Evolutionary conservation across 2,113 vertebrate species (phyloP).

Genomic region (Myiozetetes cayanensis): DNA sequence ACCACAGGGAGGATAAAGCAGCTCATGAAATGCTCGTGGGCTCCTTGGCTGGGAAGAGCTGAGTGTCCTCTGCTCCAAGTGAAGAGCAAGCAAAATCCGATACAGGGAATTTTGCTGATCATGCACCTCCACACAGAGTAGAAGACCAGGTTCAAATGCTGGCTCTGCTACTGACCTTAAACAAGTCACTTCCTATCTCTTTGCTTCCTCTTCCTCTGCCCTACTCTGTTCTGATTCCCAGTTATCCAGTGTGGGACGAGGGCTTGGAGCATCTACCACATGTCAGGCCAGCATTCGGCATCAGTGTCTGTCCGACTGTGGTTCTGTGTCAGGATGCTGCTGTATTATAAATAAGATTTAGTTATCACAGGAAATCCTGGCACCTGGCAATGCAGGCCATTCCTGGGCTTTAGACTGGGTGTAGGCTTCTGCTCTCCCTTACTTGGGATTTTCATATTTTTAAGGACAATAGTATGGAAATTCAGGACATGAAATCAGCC

Average conservation of each 20-base stretch:
- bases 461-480: constrained; percentile 39
- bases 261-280: not conserved
- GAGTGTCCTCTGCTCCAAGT: not conserved
- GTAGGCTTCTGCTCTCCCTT: not conserved
- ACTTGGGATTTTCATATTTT: constrained; percentile 26
- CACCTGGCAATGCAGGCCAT: not conserved
- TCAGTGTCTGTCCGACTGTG: not conserved
- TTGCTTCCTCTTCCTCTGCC: not conserved
- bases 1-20: not conserved
- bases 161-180: not conserved
- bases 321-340: not conserved
- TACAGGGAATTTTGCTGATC: not conserved
- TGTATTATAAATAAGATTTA: not conserved
- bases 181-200: not conserved
- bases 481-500: constrained; percentile 26
- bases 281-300: not conserved
- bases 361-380: not conserved
- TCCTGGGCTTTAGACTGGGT: not conserved
- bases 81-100: not conserved
- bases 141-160: not conserved
- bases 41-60: not conserved
- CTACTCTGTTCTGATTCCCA: not conserved
- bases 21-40: not conserved
- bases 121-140: not conserved
- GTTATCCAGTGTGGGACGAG: not conserved